Conservation (phyloP, 30 jellyfish, hydroid and myxozoan genomes). For the Aurelia sp. region DNA sequence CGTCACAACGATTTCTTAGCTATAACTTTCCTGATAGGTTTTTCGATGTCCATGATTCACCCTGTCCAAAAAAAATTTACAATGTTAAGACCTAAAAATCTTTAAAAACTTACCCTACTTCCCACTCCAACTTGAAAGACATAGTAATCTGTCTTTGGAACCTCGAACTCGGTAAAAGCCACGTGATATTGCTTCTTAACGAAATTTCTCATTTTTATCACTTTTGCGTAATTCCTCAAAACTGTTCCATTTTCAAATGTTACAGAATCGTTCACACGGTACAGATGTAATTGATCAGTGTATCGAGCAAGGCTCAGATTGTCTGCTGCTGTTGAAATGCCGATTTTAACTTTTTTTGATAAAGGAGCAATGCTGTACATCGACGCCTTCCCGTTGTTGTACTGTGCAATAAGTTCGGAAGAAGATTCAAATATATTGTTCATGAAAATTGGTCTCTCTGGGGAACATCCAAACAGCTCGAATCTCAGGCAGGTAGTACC, state of each 20-base stretch:
- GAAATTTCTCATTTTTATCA: too few relatives aligned
- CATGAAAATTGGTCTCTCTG: not conserved
- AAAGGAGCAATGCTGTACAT: constrained; percentile 3
- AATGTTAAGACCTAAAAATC: too few relatives aligned
- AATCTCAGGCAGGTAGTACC: constrained; percentile 25
- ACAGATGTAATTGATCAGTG: too few relatives aligned
- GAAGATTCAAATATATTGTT: not conserved
- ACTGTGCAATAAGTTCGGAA: not conserved
- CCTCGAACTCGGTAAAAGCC: too few relatives aligned
- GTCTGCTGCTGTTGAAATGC: constrained; percentile 7
- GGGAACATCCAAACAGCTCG: constrained; percentile 66
- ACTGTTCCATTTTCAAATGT: not conserved
- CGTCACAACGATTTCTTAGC: too few relatives aligned
- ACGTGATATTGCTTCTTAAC: too few relatives aligned
- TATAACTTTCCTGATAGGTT: too few relatives aligned
- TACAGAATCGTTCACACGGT: not conserved
- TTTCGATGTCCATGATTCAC: too few relatives aligned
- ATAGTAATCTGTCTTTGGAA: not conserved
- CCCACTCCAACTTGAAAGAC: not conserved
- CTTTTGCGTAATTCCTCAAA: not conserved
- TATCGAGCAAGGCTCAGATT: not conserved
- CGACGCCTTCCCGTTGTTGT: not conserved
- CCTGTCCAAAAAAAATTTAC: too few relatives aligned
- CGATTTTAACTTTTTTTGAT: not conserved
- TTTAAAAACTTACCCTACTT: not conserved